Evolutionary conservation across 2,797 vertebrate genomes (phyloP).

Genomic region (Nyctalus aviator): DNA sequence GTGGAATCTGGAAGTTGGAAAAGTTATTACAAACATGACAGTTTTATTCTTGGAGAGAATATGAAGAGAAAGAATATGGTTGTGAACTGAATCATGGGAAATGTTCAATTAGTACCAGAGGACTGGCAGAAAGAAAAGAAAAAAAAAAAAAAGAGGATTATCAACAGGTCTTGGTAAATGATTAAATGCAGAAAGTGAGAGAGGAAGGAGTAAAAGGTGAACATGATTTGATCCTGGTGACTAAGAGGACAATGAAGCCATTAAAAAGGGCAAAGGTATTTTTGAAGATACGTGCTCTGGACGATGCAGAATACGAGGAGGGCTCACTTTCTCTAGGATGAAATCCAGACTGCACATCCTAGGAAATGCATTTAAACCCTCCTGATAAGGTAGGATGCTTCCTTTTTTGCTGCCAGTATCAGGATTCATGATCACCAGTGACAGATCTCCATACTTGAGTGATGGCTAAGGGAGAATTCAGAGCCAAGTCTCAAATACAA

Average conservation of each 20-base stretch:
- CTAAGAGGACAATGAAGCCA: constrained; percentile 66
- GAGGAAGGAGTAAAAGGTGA: constrained; percentile 64
- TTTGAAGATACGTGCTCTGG: constrained; percentile 48
- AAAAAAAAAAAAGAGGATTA: neutral
- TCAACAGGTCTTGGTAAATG: constrained; percentile 75
- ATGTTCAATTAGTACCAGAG: constrained; percentile 25
- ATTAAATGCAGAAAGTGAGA: constrained; percentile 70
- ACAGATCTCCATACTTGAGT: neutral
- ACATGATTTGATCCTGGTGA: constrained; percentile 47
- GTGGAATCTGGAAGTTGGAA: constrained; percentile 9
- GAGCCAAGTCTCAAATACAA: neutral
- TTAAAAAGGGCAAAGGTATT: constrained; percentile 76
- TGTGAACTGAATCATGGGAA: constrained; percentile 45
- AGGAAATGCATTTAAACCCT: neutral
- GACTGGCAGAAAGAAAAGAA: constrained; percentile 7
- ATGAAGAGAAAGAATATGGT: neutral
- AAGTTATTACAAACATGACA: neutral
- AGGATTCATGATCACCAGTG: neutral
- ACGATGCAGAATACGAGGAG: constrained; percentile 1
- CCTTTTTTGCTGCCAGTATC: neutral
- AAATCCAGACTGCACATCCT: constrained; percentile 21
- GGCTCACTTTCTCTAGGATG: neutral
- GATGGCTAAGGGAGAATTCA: neutral
- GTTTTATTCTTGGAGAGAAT: constrained; percentile 39
- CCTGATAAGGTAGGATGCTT: neutral